Base-by-base conservation (phyloP, 1,140 invertebrate species). In the Tetranychus urticae region DNA sequence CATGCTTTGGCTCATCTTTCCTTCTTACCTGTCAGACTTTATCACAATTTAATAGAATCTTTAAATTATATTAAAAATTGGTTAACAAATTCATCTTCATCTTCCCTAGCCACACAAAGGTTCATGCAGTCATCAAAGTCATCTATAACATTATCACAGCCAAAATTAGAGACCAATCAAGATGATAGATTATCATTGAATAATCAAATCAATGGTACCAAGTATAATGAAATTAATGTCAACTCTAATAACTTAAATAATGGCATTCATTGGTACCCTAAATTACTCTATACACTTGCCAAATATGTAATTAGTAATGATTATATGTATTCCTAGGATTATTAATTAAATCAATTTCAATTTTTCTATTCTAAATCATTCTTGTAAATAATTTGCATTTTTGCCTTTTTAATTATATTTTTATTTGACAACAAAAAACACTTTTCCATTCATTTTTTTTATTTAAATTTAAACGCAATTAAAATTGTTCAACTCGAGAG, bases 201-300 rank as follows among this genome's bases (percentile, higher is more conserved):
- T 33, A 39, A 23, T 23, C 23, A 14, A 36, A 6, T 33, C 13
- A 56, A 36, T 39, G 12, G 6, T 35, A 13, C 14, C 34, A 12
- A 13, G 10, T 6, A 14, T 50, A 14, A 14, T 50, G 5, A 14
- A n/a, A 14, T 31, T 50, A 14, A 14, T 10, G 4, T 14, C 4
- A 6, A 50, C 4, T 52, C 50, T 52, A 46, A 7, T 47, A 56
- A 50, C 47, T 64, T 45, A 35, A 23, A 14, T 34, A 56, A 35
- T 23, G 88, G 88, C 23, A 77, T 91, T 2, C 85, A 89, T 68
- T 88, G 85, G 84, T 92, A 92, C 72, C 84, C 87, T 10, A 80
- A 79, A 57, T 72, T 82, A 12, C 74, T 93, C 8, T 89, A 87
- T 69, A 71, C 76, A 35, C 65, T 87, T 13, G 81, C 82, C 6